Evolutionary conservation across 1,140 invertebrate genomes (phyloP).

Genomic region (Drosophila subpulchrella): DNA sequence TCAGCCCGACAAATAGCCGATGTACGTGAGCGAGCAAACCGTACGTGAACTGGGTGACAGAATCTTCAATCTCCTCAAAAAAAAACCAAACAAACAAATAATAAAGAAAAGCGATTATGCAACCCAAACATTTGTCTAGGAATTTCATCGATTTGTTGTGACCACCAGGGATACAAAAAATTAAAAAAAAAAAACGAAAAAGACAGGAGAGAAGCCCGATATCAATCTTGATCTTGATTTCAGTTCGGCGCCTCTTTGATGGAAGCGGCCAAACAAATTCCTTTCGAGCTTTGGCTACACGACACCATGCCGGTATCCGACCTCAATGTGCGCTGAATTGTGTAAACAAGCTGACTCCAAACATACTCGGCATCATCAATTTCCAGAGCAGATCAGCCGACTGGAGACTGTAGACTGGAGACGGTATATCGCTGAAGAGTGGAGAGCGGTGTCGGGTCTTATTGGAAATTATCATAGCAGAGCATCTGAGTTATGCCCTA

Average conservation of each 20-base stretch:
- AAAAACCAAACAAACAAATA: not conserved
- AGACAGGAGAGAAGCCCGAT: slow-evolving; percentile 48
- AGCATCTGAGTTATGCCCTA: slow-evolving; percentile 83
- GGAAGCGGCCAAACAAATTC: slow-evolving; percentile 65
- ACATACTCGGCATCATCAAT: slow-evolving; percentile 82
- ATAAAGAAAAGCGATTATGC: slow-evolving; percentile 49
- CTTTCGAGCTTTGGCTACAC: slow-evolving; percentile 53
- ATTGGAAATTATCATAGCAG: slow-evolving; percentile 83
- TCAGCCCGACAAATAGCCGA: slow-evolving; percentile 67
- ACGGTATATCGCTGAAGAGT: not conserved
- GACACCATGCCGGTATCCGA: slow-evolving; percentile 53
- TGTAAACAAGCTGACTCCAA: slow-evolving; percentile 84
- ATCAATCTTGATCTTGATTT: slow-evolving; percentile 82
- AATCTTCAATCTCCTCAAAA: slow-evolving; percentile 34
- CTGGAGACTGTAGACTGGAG: not conserved
- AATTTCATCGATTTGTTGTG: slow-evolving; percentile 54
- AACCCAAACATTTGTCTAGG: slow-evolving; percentile 52
- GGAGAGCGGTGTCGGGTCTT: slow-evolving; percentile 33
- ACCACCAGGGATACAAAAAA: slow-evolving; percentile 32
- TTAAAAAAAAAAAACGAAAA: slow-evolving; percentile 17
- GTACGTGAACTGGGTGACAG: slow-evolving; percentile 77
- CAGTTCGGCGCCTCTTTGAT: slow-evolving; percentile 77
- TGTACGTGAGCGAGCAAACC: slow-evolving; percentile 61
- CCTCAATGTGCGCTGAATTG: slow-evolving; percentile 83
- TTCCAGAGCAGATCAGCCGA: slow-evolving; percentile 50